These are phyloP conservation scores for Mactra quadrangularis DNA, from an alignment of 1,140 invertebrate genomes.

Conservation along the genomic window DNA sequence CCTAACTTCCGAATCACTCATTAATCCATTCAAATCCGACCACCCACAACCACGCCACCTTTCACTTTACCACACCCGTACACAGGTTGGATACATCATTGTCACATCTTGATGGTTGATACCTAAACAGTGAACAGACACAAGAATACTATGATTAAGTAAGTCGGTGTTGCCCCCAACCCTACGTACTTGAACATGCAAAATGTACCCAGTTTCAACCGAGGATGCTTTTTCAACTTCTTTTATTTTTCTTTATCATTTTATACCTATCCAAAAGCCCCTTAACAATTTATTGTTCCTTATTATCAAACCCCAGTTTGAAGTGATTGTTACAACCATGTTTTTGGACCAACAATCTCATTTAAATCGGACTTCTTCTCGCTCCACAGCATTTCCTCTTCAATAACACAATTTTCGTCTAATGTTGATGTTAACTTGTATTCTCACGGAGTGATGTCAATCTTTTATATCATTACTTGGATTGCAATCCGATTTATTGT, in stretches of 20 bases:
- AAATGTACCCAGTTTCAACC: not conserved
- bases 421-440: too few relatives aligned
- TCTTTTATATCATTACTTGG: too few relatives aligned
- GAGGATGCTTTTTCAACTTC: not conserved
- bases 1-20: not conserved
- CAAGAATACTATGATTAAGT: not conserved
- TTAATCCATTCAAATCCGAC: not conserved
- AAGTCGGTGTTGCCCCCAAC: slow-evolving; percentile 3
- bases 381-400: too few relatives aligned
- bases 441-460: too few relatives aligned
- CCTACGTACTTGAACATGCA: not conserved
- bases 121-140: not conserved
- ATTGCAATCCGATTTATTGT: too few relatives aligned
- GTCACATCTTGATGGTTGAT: not conserved
- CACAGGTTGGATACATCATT: not conserved
- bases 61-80: not conserved
- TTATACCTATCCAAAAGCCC: not conserved
- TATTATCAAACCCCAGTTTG: too few relatives aligned
- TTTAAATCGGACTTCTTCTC: too few relatives aligned
- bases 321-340: too few relatives aligned
- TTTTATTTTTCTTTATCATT: not conserved
- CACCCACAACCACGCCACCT: not conserved
- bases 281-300: not conserved
- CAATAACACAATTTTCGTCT: too few relatives aligned
- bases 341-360: too few relatives aligned